phyloP scores from a whole-genome alignment of 2,797 vertebrate genomes.

The Oceanodroma leucorhoa region DNA sequence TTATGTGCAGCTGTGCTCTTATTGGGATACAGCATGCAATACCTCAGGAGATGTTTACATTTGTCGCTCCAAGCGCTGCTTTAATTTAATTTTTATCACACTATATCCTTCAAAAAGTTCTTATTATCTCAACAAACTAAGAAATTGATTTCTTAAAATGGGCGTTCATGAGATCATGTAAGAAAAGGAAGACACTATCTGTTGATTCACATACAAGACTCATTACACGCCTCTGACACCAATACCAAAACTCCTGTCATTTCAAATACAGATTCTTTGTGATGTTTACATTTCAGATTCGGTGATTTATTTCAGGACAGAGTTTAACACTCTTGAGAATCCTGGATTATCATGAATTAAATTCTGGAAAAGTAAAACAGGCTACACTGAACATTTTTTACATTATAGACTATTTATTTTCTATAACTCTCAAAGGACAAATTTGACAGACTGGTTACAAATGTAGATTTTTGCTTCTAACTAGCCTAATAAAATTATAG shows the following conservation, averaged over 20 bases:
- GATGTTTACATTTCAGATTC: not conserved
- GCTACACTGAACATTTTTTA: not conserved
- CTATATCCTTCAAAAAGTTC: not conserved
- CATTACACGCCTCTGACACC: not conserved
- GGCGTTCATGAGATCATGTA: not conserved
- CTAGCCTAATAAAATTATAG: not conserved
- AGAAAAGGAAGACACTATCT: not conserved
- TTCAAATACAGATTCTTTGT: not conserved
- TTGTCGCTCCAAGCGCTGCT: conserved; percentile 27
- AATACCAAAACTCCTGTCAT: not conserved
- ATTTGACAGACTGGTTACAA: not conserved
- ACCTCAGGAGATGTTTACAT: conserved; percentile 47
- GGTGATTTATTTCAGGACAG: not conserved
- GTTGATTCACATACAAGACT: not conserved
- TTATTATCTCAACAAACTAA: not conserved
- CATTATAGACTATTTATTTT: not conserved
- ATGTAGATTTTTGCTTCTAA: not conserved
- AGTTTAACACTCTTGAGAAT: not conserved
- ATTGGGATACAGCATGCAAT: conserved; percentile 39
- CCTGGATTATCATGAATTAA: not conserved
- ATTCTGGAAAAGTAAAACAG: not conserved
- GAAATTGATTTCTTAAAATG: conserved; percentile 12
- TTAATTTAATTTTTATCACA: conserved; percentile 52
- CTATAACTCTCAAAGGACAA: not conserved
- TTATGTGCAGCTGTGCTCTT: conserved; percentile 65